Conservation (phyloP, 2,888 invertebrate species). For the Podabrus alpinus region DNA sequence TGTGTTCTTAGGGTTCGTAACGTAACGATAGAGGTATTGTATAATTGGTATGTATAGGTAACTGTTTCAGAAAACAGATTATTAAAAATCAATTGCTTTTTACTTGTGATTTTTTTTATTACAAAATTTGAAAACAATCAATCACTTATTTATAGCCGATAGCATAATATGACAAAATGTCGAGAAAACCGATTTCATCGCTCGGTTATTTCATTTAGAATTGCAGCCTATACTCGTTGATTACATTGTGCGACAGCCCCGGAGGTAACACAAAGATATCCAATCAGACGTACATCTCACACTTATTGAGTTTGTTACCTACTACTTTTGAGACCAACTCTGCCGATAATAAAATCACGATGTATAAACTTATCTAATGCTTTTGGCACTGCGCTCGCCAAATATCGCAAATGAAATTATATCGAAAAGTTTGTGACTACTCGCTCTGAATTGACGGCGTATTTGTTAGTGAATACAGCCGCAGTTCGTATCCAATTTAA, state of each 20-base stretch:
- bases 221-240: conserved; percentile 50
- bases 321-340: conserved; percentile 50
- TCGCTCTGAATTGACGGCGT: conserved; percentile 32
- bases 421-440: conserved; percentile 36
- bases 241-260: conserved; percentile 53
- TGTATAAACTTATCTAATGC: conserved; percentile 45
- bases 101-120: neutral
- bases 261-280: conserved; percentile 56
- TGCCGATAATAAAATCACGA: conserved; percentile 52
- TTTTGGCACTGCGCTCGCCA: conserved; percentile 40
- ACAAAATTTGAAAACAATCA: neutral
- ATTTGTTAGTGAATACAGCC: conserved; percentile 40
- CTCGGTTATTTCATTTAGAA: conserved; percentile 41
- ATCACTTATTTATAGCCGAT: conserved; percentile 14
- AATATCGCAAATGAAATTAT: conserved; percentile 50
- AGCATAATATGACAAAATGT: conserved; percentile 29
- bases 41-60: neutral
- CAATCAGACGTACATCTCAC: conserved; percentile 56
- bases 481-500: conserved; percentile 34
- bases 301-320: conserved; percentile 56
- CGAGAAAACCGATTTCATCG: conserved; percentile 37
- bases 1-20: neutral
- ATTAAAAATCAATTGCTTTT: neutral
- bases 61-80: neutral
- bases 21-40: neutral